These are phyloP conservation scores for Brachionus paranguensis DNA, from an alignment of 1,140 invertebrate species.

Conservation along the genomic window DNA sequence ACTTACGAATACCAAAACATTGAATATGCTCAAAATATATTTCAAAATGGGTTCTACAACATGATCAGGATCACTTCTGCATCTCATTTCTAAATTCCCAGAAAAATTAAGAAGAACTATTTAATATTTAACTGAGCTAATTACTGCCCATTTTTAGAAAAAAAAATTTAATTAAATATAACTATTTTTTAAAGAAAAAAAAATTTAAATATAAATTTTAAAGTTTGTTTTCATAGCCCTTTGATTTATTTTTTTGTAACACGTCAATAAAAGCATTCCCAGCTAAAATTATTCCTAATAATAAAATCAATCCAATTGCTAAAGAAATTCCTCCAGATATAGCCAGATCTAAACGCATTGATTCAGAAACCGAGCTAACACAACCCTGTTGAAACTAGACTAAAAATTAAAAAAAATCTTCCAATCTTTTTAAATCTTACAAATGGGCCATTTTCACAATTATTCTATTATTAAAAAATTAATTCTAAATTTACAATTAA, in stretches of 20 bases:
- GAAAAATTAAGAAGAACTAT: no score
- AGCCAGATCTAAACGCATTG: not conserved
- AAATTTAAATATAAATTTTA: not conserved
- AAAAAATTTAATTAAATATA: not conserved
- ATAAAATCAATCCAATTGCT: not conserved
- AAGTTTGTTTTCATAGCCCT: not conserved
- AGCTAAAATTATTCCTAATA: not conserved
- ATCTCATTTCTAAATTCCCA: not conserved
- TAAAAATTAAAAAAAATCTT: not conserved
- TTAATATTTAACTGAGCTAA: not conserved
- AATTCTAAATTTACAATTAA: not conserved
- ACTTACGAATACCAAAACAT: constrained; percentile 10
- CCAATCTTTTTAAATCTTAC: not conserved
- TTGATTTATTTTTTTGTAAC: not conserved
- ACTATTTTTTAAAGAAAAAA: not conserved
- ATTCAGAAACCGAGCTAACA: not conserved
- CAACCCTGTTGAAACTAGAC: not conserved
- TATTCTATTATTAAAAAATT: not conserved
- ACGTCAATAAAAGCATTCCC: not conserved
- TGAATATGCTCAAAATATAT: constrained; percentile 16
- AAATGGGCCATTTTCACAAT: not conserved
- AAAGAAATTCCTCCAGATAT: constrained; percentile 14
- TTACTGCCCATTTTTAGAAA: not conserved
- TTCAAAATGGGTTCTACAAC: constrained; percentile 35
- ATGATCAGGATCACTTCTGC: constrained; percentile 21